Base-by-base conservation (phyloP, 2,113 vertebrate genomes). In the Chrysochloris asiatica region DNA sequence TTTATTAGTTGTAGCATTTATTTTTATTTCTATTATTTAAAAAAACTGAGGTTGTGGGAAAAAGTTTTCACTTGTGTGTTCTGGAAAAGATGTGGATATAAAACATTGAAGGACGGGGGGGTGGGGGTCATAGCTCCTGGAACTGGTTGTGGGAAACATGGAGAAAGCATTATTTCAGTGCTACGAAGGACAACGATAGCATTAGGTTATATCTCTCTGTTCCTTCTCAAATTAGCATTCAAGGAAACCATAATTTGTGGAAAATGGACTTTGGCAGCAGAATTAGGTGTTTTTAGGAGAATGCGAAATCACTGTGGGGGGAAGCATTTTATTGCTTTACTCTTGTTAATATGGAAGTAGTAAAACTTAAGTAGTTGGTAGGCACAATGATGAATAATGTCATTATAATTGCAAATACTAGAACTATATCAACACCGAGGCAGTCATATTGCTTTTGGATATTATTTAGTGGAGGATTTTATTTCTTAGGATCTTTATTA, bases 111-210 rank as follows among this genome's bases (percentile, higher is more conserved):
- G 93, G 83, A 67, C 94, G 95, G 91, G 91, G 92, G 96, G 89
- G 86, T 95, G 91, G 92, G 96, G 89, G 86, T 95, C 92, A 92
- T 87, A 95, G 94, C 93, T 95, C 95, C 93, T 95, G 71, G 95
- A 90, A 93, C 16, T 72, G 59, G 50, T 59, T 94, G 90, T 78
- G 92, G 93, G 96, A 95, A 96, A 93, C 96, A 95, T 96, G 90
- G 94, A 92, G 89, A 95, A 97, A 96, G 77, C 84, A 63, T 96
- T 97, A 95, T 93, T 97, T 95, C 93, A 91, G 52, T 90, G 79
- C 89, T 95, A 2, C 86, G 33, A 87, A 86, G 90, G 86, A 94
- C 95, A 95, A 94, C 75, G 96, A 73, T 8, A 0, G 17, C 94
- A 17, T 93, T 89, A 24, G 17, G 63, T 93, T 94, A 21, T 93